Conservation (phyloP, 2,797 vertebrate species). For the Falco columbarius region DNA sequence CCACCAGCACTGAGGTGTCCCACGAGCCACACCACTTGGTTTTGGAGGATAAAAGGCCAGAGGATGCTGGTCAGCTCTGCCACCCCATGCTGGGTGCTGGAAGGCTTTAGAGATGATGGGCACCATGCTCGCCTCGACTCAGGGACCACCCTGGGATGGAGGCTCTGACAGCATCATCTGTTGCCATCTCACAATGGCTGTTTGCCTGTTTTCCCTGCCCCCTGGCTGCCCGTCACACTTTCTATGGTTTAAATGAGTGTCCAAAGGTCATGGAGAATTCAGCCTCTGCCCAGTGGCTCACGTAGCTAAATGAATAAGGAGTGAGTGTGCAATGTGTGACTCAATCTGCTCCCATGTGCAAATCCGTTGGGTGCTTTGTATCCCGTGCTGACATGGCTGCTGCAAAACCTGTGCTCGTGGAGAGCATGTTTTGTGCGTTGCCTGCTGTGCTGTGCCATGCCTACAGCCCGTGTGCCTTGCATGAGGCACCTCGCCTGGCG, state of each 20-base stretch:
- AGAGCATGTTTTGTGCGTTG: accelerated
- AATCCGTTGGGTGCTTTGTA: accelerated
- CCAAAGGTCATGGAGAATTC: neutral
- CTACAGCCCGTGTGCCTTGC: accelerated
- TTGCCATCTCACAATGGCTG: accelerated
- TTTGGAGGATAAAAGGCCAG: neutral
- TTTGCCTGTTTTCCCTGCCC: neutral
- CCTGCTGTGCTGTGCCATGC: accelerated
- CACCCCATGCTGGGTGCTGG: accelerated
- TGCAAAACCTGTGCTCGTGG: neutral
- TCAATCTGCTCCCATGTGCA: neutral
- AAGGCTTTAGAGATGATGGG: neutral
- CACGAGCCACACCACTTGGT: accelerated
- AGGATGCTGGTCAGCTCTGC: neutral
- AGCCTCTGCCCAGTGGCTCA: neutral
- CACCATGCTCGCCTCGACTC: accelerated
- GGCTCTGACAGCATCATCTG: neutral
- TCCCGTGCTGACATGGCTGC: accelerated
- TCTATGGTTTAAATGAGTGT: neutral
- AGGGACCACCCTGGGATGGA: accelerated
- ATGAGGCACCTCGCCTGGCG: accelerated
- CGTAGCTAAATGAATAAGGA: neutral
- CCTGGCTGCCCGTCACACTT: neutral
- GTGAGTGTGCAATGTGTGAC: neutral
- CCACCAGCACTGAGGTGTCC: accelerated